Evolutionary conservation across 92 coral and sea anemone species (phyloP), one percentile per base, ranked within the genome.

Genomic region (Phenganax subtilis): DNA sequence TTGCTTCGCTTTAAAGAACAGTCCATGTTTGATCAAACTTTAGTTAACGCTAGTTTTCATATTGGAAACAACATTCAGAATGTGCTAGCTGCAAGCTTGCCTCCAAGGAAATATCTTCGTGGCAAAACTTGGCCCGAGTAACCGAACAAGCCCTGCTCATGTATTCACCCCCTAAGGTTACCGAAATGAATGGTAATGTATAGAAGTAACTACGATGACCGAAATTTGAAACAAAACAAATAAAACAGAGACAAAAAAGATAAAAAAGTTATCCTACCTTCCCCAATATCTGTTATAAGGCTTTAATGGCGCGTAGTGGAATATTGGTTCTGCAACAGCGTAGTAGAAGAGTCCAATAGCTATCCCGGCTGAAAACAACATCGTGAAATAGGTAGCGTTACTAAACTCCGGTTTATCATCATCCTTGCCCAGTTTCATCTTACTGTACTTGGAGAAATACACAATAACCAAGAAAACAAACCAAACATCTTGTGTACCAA

Each of bases 341-440:
- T 81, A 86, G 62, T 86, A 86, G 72, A 86, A 86, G 66, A 86
- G 70, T 0, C 88, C 88, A 52, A 86, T 86, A 11, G 85, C 88
- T 9, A 86, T 86, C 0, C 88, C 88, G 20, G 88, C 88, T 1
- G 88, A 83, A 30, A 86, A 86, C 60, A 86, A 80, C 88, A 86
- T 86, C 31, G 85, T 86, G 82, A 86, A 86, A 57, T 86, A 86
- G 25, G 88, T 81, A 28, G 88, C 88, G 54, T 86, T 80, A 71
- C 82, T 81, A 59, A 86, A 86, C 55, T 86, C 88, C n/a, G 88
- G 88, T 37, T 86, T 64, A 53, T 86, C 88, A 51, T 86, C 54
- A 25, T 86, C 88, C 55, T 86, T 86, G n/a, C 88, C 88, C 20
- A 86, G 82, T 74, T 86, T 86, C 77, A 86, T 53, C 75, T 86